Conservation (phyloP, 2,888 invertebrate species). For the Fabriciana adippe region DNA sequence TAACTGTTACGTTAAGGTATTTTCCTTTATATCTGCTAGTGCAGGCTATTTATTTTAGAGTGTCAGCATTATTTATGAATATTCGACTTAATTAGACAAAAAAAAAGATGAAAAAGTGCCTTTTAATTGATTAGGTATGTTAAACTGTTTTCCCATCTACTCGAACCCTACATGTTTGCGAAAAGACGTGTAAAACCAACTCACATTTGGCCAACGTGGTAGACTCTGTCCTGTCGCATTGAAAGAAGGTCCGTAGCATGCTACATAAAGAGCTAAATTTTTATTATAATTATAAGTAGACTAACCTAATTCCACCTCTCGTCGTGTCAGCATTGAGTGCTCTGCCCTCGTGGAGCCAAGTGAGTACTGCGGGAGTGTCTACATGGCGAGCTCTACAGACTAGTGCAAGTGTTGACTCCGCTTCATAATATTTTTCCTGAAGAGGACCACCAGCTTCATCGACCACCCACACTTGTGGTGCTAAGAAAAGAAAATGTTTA, state of each 20-base stretch:
- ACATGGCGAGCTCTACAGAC: conserved; percentile 81
- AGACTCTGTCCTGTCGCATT: no score
- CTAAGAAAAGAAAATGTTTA: conserved; percentile 57
- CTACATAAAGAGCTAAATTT: no score
- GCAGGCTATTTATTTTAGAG: no score
- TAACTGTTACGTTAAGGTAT: conserved; percentile 23
- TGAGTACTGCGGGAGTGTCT: conserved; percentile 72
- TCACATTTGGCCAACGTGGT: no score
- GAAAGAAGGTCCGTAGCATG: no score
- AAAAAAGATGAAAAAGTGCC: no score
- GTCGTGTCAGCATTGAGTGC: conserved; percentile 85
- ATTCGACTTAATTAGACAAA: no score
- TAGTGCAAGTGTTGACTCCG: conserved; percentile 86
- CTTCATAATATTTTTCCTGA: conserved; percentile 86
- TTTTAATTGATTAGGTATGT: no score
- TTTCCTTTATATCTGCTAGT: conserved; percentile 20
- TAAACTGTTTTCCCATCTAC: no score
- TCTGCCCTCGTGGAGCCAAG: conserved; percentile 85
- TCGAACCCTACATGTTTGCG: no score
- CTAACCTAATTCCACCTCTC: conserved; percentile 85
- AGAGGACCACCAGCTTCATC: conserved; percentile 85
- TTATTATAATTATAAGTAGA: not conserved
- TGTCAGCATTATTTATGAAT: no score
- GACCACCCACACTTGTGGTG: conserved; percentile 86
- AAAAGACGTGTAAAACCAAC: no score